These are phyloP conservation scores for Paratrypauchen microcephalus DNA, from an alignment of 2,797 vertebrate genomes.

Conservation along the genomic window DNA sequence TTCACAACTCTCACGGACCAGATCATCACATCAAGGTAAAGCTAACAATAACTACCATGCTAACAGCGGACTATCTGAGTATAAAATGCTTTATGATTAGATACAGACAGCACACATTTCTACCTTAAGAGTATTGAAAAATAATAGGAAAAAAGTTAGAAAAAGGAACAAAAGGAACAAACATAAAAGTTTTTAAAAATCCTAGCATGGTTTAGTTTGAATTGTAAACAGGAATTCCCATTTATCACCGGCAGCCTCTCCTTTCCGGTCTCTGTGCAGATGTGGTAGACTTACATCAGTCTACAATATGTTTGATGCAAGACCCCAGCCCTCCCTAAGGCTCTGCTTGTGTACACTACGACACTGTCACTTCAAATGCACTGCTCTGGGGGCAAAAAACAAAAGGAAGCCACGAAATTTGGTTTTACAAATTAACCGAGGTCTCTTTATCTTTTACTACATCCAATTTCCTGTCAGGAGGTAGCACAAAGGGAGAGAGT, in stretches of 20 bases:
- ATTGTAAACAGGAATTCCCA: slow-evolving; percentile 3
- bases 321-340: slow-evolving; percentile 26
- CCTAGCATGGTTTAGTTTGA: neutral
- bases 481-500: slow-evolving; percentile 31
- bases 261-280: slow-evolving; percentile 1
- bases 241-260: neutral
- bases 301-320: slow-evolving; percentile 41
- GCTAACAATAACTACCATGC: too few relatives aligned
- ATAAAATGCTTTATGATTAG: too few relatives aligned
- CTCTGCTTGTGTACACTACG: slow-evolving; percentile 2
- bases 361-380: slow-evolving; percentile 40
- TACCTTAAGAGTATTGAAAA: too few relatives aligned
- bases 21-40: too few relatives aligned
- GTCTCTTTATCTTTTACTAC: slow-evolving; percentile 32
- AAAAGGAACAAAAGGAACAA: too few relatives aligned
- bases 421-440: slow-evolving; percentile 33
- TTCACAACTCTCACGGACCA: too few relatives aligned
- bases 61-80: too few relatives aligned
- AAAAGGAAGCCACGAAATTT: slow-evolving; percentile 27
- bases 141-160: too few relatives aligned
- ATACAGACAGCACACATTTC: too few relatives aligned
- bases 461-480: slow-evolving; percentile 53
- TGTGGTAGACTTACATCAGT: slow-evolving; percentile 23
- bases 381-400: slow-evolving; percentile 17
- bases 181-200: neutral